Conservation (phyloP, 1,140 invertebrate species). For the Whitmania pigra region DNA sequence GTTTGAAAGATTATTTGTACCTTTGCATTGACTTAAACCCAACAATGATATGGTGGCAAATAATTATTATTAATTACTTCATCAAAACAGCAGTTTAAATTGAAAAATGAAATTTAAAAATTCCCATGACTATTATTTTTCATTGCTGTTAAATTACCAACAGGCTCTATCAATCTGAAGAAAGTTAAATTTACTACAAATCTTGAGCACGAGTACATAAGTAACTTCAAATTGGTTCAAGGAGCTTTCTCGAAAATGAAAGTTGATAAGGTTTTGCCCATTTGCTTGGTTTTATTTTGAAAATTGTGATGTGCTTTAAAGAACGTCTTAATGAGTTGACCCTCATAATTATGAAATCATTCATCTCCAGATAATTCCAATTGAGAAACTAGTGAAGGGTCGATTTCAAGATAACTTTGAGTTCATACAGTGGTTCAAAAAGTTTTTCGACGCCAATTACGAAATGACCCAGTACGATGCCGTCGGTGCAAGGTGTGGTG, state of each 20-base stretch:
- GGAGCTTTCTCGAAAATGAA: constrained; percentile 88
- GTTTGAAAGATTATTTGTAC: too few species aligned
- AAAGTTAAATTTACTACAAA: constrained; percentile 96
- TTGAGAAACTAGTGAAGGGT: constrained; percentile 92
- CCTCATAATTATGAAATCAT: constrained; percentile 21
- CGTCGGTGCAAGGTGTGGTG: constrained; percentile 64
- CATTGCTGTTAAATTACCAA: constrained; percentile 12
- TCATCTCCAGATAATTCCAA: constrained; percentile 73
- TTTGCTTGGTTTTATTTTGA: background rate
- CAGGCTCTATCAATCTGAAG: constrained; percentile 60
- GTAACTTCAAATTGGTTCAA: constrained; percentile 97
- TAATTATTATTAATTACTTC: too few species aligned
- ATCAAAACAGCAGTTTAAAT: too few species aligned
- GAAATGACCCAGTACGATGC: constrained; percentile 88
- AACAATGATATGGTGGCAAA: too few species aligned
- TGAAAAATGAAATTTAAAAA: too few species aligned
- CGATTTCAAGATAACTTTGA: constrained; percentile 97
- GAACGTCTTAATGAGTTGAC: background rate
- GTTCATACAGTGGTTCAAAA: constrained; percentile 99
- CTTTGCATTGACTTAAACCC: too few species aligned
- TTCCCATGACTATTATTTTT: background rate
- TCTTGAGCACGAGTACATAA: constrained; percentile 97
- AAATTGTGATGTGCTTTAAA: background rate
- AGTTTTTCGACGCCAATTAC: constrained; percentile 96
- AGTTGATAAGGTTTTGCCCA: constrained; percentile 70